These are phyloP conservation scores for Lanius ludovicianus DNA, from an alignment of 2,113 vertebrate species.

Conservation along the genomic window DNA sequence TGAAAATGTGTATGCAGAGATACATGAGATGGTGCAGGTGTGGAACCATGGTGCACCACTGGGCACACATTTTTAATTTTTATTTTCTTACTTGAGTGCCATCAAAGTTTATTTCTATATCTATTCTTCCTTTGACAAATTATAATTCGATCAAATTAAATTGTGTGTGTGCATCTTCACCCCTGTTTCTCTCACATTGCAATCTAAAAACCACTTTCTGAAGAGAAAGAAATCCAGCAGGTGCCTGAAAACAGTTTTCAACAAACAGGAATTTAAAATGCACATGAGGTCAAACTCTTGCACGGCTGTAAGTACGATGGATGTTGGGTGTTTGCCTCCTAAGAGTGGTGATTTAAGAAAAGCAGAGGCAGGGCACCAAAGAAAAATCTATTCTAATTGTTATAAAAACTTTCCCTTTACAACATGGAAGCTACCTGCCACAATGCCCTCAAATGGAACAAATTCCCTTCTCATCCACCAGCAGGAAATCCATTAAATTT, in stretches of 20 bases:
- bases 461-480: not conserved
- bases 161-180: not conserved
- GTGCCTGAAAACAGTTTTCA: not conserved
- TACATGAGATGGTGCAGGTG: not conserved
- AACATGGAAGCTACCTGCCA: not conserved
- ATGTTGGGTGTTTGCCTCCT: not conserved
- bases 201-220: not conserved
- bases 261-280: not conserved
- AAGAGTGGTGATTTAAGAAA: not conserved
- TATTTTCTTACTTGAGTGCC: not conserved
- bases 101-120: not conserved
- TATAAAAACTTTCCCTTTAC: not conserved
- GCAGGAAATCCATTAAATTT: not conserved
- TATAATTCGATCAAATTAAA: not conserved
- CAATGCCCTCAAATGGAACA: not conserved
- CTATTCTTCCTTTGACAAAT: not conserved
- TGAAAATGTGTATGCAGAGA: not conserved
- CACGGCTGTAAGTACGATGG: accelerated
- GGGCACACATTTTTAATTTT: not conserved
- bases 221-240: not conserved
- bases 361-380: not conserved
- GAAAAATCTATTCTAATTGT: not conserved
- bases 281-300: not conserved
- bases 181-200: not conserved
- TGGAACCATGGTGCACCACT: not conserved